Conservation (phyloP, 2,797 vertebrate species). For the Enteromius unitaeniatus region DNA sequence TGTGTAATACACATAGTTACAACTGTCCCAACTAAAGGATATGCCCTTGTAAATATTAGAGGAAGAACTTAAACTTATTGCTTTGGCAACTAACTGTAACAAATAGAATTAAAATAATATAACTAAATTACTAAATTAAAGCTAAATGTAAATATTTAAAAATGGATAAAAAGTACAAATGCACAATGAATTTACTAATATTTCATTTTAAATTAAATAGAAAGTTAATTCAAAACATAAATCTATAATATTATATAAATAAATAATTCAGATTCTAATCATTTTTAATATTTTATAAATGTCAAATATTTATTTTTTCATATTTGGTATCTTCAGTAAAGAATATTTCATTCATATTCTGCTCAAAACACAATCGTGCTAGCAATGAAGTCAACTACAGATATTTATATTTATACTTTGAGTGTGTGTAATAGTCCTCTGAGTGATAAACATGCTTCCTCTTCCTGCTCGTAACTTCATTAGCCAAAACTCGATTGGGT, state of each 20-base stretch:
- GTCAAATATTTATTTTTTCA: neutral
- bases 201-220: neutral
- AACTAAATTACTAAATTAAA: too few relatives aligned
- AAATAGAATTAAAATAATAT: too few relatives aligned
- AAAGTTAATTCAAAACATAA: neutral
- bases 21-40: too few relatives aligned
- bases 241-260: neutral
- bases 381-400: neutral
- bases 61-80: too few relatives aligned
- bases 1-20: too few relatives aligned
- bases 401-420: neutral
- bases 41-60: too few relatives aligned
- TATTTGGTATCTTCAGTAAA: neutral
- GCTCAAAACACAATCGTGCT: neutral
- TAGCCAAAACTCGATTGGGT: conserved; percentile 33
- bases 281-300: neutral
- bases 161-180: neutral
- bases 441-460: conserved; percentile 37
- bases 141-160: neutral
- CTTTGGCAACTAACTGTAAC: too few relatives aligned
- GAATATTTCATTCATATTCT: neutral
- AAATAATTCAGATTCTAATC: neutral
- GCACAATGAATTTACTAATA: neutral
- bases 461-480: conserved; percentile 44
- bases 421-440: neutral